phyloP scores from a whole-genome alignment of 2,797 vertebrate species.

The Choloepus didactylus region DNA sequence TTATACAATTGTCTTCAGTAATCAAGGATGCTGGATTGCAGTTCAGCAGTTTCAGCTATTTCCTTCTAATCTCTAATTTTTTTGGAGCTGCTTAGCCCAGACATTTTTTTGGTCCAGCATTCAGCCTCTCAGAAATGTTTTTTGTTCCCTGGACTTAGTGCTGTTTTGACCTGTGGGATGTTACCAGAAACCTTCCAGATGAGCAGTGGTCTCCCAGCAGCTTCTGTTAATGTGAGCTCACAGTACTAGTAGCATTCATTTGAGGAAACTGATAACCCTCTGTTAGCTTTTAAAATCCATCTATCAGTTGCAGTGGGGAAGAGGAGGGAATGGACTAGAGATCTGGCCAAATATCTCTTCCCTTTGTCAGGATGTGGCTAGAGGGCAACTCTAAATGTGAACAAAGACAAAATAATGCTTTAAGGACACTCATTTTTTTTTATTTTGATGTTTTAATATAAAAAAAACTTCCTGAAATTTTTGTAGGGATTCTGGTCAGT shows the following conservation, averaged over 20 bases:
- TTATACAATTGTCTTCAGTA: too few species aligned
- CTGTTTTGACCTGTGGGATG: neutral
- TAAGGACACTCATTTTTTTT: neutral
- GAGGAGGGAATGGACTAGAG: neutral
- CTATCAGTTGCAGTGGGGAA: neutral
- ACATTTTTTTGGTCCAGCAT: neutral
- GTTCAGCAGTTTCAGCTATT: too few species aligned
- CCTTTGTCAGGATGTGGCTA: constrained; percentile 28
- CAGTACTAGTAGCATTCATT: neutral
- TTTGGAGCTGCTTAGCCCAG: neutral
- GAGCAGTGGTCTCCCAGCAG: neutral
- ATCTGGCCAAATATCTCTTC: constrained; percentile 25
- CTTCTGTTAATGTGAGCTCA: neutral
- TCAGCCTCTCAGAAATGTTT: neutral
- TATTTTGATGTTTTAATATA: constrained; percentile 36
- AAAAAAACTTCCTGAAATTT: constrained; percentile 50
- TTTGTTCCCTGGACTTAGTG: neutral
- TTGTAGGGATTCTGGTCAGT: neutral
- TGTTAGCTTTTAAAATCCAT: constrained; percentile 39
- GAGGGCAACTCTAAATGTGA: constrained; percentile 44
- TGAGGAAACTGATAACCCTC: neutral
- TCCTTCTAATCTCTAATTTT: too few species aligned
- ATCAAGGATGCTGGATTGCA: too few species aligned
- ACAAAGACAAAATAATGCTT: neutral
- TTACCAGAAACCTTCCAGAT: constrained; percentile 7